Conservation (phyloP, 2,888 invertebrate genomes). For the Ferdinandea cuprea region DNA sequence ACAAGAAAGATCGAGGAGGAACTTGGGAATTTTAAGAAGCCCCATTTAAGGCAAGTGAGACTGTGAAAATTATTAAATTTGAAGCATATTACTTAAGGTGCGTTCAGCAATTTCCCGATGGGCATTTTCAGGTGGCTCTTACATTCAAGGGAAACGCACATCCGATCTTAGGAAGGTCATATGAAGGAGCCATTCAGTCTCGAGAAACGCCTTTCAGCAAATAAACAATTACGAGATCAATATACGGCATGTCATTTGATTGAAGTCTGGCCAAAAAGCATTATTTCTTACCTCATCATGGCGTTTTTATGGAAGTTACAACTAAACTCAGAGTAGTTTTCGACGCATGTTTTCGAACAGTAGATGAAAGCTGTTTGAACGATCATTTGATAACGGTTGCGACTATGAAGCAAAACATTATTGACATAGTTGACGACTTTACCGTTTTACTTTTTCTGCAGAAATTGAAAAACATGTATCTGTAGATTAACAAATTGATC, state of each 20-base stretch:
- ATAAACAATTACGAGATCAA: background rate
- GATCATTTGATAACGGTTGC: constrained; percentile 53
- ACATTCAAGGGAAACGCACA: no score
- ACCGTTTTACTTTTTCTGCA: constrained; percentile 63
- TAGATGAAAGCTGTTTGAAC: constrained; percentile 53
- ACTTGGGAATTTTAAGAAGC: no score
- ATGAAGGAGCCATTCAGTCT: no score
- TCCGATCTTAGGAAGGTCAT: no score
- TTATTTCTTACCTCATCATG: constrained; percentile 68
- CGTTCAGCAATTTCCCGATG: no score
- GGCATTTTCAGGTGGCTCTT: no score
- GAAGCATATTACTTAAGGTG: no score
- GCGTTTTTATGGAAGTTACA: constrained; percentile 54
- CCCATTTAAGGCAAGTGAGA: no score
- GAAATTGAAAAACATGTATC: constrained; percentile 73
- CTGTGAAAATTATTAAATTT: no score
- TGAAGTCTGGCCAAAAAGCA: no score
- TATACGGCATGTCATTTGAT: constrained; percentile 7
- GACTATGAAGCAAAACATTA: constrained; percentile 52
- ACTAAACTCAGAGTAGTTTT: constrained; percentile 70
- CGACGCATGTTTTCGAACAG: constrained; percentile 48
- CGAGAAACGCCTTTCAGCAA: no score
- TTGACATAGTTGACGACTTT: constrained; percentile 46
- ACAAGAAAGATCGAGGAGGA: no score
- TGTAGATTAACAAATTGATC: constrained; percentile 53